Conservation (phyloP, 2,113 vertebrate genomes). For the Delphinus delphis region DNA sequence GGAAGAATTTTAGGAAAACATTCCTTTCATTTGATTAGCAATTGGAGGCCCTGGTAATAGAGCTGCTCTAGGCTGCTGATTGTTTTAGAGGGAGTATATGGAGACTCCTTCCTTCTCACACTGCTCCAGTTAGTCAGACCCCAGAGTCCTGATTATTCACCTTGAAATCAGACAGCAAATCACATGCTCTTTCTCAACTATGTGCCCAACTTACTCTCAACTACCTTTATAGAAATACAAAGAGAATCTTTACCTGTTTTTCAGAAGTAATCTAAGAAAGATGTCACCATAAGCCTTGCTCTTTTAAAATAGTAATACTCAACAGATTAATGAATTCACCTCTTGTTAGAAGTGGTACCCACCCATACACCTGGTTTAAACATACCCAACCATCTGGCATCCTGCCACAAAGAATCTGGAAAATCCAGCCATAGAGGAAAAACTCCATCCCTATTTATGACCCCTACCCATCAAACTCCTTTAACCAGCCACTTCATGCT, state of each 20-base stretch:
- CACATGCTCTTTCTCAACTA: neutral
- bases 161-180: neutral
- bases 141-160: neutral
- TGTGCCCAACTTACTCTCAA: neutral
- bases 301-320: neutral
- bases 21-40: constrained; percentile 28
- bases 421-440: neutral
- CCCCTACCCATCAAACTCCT: neutral
- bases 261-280: neutral
- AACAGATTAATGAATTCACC: neutral
- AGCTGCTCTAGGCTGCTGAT: neutral
- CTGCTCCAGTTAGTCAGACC: neutral
- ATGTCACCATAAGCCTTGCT: neutral
- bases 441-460: neutral
- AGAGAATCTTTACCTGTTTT: neutral
- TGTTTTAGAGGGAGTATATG: neutral
- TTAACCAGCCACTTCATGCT: neutral
- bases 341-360: neutral
- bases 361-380: neutral
- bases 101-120: neutral
- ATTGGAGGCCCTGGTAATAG: neutral
- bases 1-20: constrained; percentile 64
- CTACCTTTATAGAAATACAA: neutral
- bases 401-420: neutral
- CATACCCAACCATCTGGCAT: neutral